phyloP scores from a whole-genome alignment of 53 echinoderm and acorn worm genomes.

The Holothuria scabra region DNA sequence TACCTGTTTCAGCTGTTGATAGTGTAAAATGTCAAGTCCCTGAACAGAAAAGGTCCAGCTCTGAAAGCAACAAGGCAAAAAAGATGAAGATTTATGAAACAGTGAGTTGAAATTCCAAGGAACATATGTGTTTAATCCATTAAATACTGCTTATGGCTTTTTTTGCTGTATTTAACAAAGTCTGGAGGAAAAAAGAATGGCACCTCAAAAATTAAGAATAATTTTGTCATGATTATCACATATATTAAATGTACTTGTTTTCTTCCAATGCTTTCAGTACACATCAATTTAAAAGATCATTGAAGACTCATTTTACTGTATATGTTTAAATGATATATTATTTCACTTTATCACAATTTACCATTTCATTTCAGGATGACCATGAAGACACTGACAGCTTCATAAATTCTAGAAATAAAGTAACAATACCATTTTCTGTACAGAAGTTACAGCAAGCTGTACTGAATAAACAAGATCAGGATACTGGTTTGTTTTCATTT shows the following conservation, averaged over 20 bases:
- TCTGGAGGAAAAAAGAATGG: not conserved
- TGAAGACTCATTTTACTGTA: too few relatives aligned
- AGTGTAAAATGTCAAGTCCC: not conserved
- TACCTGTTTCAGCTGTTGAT: too few relatives aligned
- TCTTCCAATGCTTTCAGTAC: too few relatives aligned
- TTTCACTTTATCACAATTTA: too few relatives aligned
- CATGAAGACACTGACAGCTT: not conserved
- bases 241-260: too few relatives aligned
- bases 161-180: too few relatives aligned
- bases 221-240: not conserved
- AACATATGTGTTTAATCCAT: not conserved
- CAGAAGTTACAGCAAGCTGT: not conserved
- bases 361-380: not conserved
- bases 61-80: not conserved
- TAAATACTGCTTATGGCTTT: not conserved
- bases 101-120: not conserved
- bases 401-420: not conserved
- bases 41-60: too few relatives aligned
- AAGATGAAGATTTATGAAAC: conserved; percentile 1
- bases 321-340: too few relatives aligned
- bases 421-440: not conserved
- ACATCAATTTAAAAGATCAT: too few relatives aligned
- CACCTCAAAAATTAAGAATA: not conserved
- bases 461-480: too few relatives aligned
- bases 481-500: too few relatives aligned